Evolutionary conservation across 2,113 vertebrate species (phyloP), one percentile per base, ranked within the genome.

Genomic region (Neodontobutis hainanensis): DNA sequence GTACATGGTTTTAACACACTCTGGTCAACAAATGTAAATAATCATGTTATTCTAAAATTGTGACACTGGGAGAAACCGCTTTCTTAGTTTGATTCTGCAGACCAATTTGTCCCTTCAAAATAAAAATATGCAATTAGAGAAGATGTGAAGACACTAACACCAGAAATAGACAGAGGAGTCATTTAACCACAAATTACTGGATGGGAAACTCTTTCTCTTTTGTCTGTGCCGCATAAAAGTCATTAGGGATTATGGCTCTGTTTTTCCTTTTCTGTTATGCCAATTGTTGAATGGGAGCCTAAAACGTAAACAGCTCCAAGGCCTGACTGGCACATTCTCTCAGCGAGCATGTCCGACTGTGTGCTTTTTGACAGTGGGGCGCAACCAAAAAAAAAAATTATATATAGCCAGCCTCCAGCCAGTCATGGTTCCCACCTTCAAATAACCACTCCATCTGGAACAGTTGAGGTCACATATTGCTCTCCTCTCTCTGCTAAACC

Each of bases 271-370:
- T 53, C 68, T 32, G 68, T 84, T 75, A 77, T 75, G 73, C 83
- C 78, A 70, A 74, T 81, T 85, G 82, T 78, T 85, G 67, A 82
- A 70, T 78, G 68, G 69, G 63, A 78, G 45, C 53, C 64, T 88
- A 89, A 80, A 70, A 84, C 47, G 72, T 87, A 89, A 90, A 89
- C 70, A 85, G 75, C 72, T 73, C 45, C 63, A 57, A 71, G 85
- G 74, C 68, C 70, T 50, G 73, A 72, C 65, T n/a, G 78, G 83
- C 64, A 74, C 72, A 85, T 87, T 89, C 85, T 75, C 82, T 70
- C 50, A 7, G 84, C 81, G 19, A 27, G 19, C 19, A 80, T 83
- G 81, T 85, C 61, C 0, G 38, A 63, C 60, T 65, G 69, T 51
- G 68, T 38, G 78, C 77, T 78, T 59, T 51, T 61, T 27, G 64